Evolutionary conservation across 2,113 vertebrate genomes (phyloP), one percentile per base, ranked within the genome.

Genomic region (Mesoclemmys tuberculata): DNA sequence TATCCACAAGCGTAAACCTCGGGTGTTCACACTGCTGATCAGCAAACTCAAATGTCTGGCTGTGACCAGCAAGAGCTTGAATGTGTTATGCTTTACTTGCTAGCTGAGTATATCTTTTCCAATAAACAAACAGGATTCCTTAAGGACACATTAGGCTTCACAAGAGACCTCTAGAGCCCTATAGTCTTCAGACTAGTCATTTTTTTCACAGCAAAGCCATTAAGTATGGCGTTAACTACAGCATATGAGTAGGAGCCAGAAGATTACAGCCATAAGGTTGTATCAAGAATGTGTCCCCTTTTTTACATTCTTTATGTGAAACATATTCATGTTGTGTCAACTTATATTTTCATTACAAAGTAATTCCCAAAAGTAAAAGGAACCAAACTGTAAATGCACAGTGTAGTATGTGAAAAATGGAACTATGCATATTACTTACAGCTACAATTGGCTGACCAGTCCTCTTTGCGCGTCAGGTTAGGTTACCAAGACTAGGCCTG

Each of bases 261-360:
- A 90, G 93, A 87, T 97, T 92, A 92, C 13, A 96, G 94, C 94
- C 90, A 58, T 13, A 90, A 83, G 96, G 92, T 96, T 88, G 89
- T 48, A 5, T 90, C 82, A 88, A 38, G 84, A 85, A 84, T 11
- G 56, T 74, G 78, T 31, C 93, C 94, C 26, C 87, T 56, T 96
- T 96, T 91, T 71, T 44, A 61, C 86, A 55, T 2, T 89, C 94
- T 89, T 94, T 92, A 80, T 77, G 75, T 80, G 35, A 92, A 93
- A 95, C 38, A 88, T 88, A 55, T 88, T 97, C 93, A 35, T 92
- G 93, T 87, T 91, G 93, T 81, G 92, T 91, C 27, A 83, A 97
- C 97, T 96, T 97, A 95, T 90, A 86, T 89, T 94, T 95, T 96
- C 92, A 96, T 96, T 95, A 95, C 84, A 80, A 89, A 96, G 87